These are phyloP conservation scores for Actinemys pallida DNA, from an alignment of 2,113 vertebrate species.

Conservation along the genomic window DNA sequence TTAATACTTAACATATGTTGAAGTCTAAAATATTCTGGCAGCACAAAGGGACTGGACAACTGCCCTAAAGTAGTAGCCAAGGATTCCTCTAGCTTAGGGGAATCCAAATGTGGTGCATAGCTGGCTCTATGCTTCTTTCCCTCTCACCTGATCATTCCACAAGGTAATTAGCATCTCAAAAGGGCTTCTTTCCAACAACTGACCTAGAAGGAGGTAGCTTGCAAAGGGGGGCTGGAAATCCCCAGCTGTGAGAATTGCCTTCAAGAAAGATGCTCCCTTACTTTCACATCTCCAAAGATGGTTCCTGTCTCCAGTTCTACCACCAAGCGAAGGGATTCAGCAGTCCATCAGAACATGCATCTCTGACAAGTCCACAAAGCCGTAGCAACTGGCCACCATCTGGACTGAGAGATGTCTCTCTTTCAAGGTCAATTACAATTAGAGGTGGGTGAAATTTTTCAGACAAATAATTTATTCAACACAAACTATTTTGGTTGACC, in stretches of 20 bases:
- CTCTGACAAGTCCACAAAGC: conserved; percentile 3
- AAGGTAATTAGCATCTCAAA: background rate
- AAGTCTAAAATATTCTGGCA: background rate
- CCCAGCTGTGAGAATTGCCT: background rate
- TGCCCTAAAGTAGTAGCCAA: background rate
- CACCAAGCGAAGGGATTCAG: background rate
- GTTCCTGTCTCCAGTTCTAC: background rate
- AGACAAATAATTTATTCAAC: background rate
- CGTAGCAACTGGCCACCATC: background rate
- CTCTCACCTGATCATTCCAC: background rate
- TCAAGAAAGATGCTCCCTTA: background rate
- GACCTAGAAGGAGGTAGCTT: background rate
- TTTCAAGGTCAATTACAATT: background rate
- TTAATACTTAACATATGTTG: background rate
- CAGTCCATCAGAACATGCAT: background rate
- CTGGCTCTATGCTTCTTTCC: background rate
- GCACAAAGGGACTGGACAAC: background rate
- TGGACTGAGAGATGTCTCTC: background rate
- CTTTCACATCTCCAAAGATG: background rate
- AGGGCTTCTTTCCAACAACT: background rate
- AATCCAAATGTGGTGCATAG: background rate
- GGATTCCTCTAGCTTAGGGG: background rate
- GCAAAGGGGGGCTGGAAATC: background rate
- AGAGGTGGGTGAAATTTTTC: background rate
- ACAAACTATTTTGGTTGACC: background rate